Evolutionary conservation across 2,113 vertebrate genomes (phyloP), one percentile per base, ranked within the genome.

Genomic region (Gallinago jamesoni): DNA sequence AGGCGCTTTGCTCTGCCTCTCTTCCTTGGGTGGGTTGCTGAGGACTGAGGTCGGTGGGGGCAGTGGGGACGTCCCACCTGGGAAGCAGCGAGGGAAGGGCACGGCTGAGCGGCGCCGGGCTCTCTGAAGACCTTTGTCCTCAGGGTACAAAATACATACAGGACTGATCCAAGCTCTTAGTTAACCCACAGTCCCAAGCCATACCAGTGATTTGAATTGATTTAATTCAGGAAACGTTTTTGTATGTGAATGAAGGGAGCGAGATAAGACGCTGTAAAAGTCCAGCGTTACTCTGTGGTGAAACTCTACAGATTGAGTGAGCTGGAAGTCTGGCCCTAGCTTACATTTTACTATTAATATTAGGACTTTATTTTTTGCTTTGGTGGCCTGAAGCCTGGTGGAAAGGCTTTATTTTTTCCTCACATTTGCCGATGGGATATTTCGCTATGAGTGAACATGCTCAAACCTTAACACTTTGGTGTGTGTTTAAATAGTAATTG

Each of bases 41-140:
- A 76, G 75, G 23, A 10, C 10, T 48, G 41, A 35, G 11, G 10
- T 27, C 0, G 0, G 22, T 41, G 0, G 0, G 20, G 48, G 25
- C 77, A 68, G 12, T 0, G 2, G 64, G 55, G 16, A 48, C 21
- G 19, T 30, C 39, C 39, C 22, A 31, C 19, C 24, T 52, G 47
- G 55, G 60, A 62, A 50, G 21, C 76, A 55, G 72, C 25, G 56
- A 21, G 1, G 2, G 17, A 56, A 62, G 52, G 45, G 53, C 48
- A 14, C 19, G 35, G 43, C 2, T 3, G 31, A 77, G 72, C 7
- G 1, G 48, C 0, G 0, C 55, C 9, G 15, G 25, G n/a, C 11
- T 50, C 62, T 43, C 56, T 15, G 37, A 33, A 62, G 50, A 57
- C 35, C 33, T 28, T n/a, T 85, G 53, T 75, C 41, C n/a, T 93